A percentile compares a stretch with the other conserved stretches of the same genome.
Conservation (phyloP, 2,888 invertebrate genomes). For the Acanthosepion esculentum region DNA sequence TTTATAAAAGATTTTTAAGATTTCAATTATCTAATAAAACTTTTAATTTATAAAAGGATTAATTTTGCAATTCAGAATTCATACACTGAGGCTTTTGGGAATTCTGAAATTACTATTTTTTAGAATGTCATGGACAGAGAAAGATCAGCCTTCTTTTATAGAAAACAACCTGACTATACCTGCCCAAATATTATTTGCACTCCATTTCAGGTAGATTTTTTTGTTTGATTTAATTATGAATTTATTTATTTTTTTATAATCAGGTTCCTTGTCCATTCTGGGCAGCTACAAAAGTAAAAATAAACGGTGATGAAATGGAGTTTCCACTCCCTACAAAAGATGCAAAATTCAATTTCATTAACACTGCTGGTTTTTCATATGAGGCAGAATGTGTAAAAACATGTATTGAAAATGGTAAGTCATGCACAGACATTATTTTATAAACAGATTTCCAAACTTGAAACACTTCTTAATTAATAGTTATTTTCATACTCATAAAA, state of each 20-base stretch:
- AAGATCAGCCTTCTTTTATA: too few species aligned
- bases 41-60: not conserved
- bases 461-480: not conserved
- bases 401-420: conserved; percentile 60
- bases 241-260: not conserved
- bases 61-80: not conserved
- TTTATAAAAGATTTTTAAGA: too few species aligned
- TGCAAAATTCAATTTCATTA: conserved; percentile 55
- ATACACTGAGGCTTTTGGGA: not conserved
- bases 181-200: too few species aligned
- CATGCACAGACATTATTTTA: not conserved
- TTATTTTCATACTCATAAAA: not conserved
- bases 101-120: not conserved
- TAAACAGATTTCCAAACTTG: not conserved
- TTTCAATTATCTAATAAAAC: too few species aligned
- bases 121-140: too few species aligned
- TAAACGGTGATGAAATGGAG: conserved; percentile 53
- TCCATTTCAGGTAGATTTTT: not conserved
- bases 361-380: conserved; percentile 62
- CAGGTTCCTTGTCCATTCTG: conserved; percentile 59
- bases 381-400: conserved; percentile 61
- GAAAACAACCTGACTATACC: too few species aligned
- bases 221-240: not conserved
- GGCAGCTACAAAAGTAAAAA: conserved; percentile 57
- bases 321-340: conserved; percentile 57